Conservation (phyloP, 64 coral and sea anemone species). For the Exaiptasia diaphana region DNA sequence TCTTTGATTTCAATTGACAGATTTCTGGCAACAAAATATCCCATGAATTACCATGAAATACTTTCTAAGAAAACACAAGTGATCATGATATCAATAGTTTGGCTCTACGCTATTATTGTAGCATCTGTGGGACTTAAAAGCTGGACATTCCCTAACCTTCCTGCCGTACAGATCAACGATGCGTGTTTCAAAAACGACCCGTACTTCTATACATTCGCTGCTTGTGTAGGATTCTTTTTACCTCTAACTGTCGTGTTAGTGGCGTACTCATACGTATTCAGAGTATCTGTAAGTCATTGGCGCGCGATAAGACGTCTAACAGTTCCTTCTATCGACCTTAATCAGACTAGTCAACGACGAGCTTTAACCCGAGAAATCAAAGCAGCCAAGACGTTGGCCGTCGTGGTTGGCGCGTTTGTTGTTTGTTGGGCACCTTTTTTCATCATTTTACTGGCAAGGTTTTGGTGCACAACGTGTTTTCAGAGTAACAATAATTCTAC, state of each 20-base stretch:
- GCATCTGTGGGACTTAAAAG: conserved; percentile 65
- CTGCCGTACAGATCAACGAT: conserved; percentile 28
- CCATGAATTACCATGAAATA: conserved; percentile 70
- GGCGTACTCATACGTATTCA: conserved; percentile 76
- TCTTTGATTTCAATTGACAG: conserved; percentile 80
- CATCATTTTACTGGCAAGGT: conserved; percentile 54
- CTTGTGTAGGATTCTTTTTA: conserved; percentile 72
- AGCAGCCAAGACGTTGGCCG: conserved; percentile 75
- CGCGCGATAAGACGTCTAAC: conserved; percentile 64
- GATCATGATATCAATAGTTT: conserved; percentile 53
- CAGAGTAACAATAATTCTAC: conserved; percentile 19
- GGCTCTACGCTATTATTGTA: conserved; percentile 58
- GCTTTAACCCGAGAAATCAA: conserved; percentile 68
- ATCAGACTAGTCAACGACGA: conserved; percentile 22
- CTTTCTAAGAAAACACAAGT: conserved; percentile 52
- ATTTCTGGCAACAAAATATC: conserved; percentile 80
- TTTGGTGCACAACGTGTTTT: conserved; percentile 60
- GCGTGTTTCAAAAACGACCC: conserved; percentile 73
- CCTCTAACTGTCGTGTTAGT: conserved; percentile 60
- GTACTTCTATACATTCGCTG: conserved; percentile 81
- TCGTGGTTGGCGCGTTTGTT: conserved; percentile 73
- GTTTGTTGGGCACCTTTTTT: conserved; percentile 86
- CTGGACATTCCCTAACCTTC: conserved; percentile 56
- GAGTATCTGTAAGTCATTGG: conserved; percentile 69
- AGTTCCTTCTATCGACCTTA: neutral